Percentiles rank a stretch among this genome's conserved stretches.
Conservation (phyloP, 2,888 invertebrate genomes). For the Koerneria pararmatus region DNA sequence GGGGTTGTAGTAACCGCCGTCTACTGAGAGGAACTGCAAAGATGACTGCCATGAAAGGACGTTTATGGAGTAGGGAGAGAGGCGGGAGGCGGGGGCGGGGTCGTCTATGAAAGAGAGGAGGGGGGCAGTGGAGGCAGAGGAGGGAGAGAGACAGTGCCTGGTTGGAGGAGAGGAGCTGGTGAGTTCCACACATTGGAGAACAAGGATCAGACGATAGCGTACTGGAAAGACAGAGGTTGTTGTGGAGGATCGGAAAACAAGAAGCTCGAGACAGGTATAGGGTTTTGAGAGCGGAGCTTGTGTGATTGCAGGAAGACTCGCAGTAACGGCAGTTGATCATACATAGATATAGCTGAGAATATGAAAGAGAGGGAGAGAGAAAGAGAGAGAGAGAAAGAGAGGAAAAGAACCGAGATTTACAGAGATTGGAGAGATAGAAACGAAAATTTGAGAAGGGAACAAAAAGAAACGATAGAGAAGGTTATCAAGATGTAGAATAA, state of each 20-base stretch:
- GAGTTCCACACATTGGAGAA: neutral
- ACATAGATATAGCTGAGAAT: no score
- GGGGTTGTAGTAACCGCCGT: neutral
- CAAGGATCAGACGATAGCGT: constrained; percentile 2
- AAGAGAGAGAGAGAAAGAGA: constrained; percentile 1
- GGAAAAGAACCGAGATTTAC: neutral
- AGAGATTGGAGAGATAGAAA: no score
- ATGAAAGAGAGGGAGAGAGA: neutral
- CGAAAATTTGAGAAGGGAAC: no score
- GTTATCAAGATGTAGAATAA: no score
- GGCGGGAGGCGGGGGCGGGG: no score
- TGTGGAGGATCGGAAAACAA: constrained; percentile 2
- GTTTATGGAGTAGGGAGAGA: neutral
- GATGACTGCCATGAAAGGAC: no score
- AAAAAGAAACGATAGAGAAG: no score
- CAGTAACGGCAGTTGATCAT: constrained; percentile 12
- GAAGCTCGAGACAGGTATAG: constrained; percentile 4
- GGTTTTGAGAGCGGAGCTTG: neutral
- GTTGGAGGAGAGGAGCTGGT: neutral
- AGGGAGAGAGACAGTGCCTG: no score
- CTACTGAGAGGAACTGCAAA: neutral
- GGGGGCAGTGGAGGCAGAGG: constrained; percentile 8
- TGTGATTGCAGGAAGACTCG: constrained; percentile 7
- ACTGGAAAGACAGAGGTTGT: constrained; percentile 3
- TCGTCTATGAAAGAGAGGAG: no score